A percentile compares a stretch with the other conserved stretches of the same genome.
phyloP scores from a whole-genome alignment of 2,113 vertebrate species.

The Gorsachius goisagi region DNA sequence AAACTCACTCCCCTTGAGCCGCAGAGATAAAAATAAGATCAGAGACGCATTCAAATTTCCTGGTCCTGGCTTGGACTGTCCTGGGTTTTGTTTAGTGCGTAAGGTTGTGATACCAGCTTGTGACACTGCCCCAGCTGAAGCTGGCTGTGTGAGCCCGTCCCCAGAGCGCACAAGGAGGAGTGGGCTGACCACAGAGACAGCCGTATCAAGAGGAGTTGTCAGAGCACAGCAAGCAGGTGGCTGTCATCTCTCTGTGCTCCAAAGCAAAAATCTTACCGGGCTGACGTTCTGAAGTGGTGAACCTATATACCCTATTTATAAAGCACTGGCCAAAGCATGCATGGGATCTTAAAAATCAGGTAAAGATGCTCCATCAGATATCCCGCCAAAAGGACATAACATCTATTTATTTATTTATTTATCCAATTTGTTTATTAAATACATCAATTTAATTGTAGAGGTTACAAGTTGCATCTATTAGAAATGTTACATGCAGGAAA shows the following conservation, averaged over 20 bases:
- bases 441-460: neutral
- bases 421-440: neutral
- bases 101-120: neutral
- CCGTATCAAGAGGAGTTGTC: neutral
- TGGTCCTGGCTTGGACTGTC: neutral
- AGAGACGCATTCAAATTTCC: neutral
- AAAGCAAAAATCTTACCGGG: neutral
- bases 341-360: neutral
- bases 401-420: neutral
- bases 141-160: neutral
- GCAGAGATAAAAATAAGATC: neutral
- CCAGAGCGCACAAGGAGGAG: neutral
- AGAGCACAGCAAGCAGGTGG: neutral
- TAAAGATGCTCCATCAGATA: neutral
- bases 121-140: neutral
- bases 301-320: neutral
- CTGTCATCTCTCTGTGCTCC: neutral
- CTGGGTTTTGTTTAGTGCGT: neutral
- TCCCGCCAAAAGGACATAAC: neutral
- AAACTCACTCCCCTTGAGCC: neutral
- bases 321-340: neutral
- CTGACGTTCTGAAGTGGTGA: neutral
- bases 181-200: rapidly evolving
- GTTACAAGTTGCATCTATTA: neutral
- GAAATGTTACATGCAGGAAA: neutral